Evolutionary conservation across 1,140 invertebrate genomes (phyloP).

Genomic region (Drosophila arawakana): DNA sequence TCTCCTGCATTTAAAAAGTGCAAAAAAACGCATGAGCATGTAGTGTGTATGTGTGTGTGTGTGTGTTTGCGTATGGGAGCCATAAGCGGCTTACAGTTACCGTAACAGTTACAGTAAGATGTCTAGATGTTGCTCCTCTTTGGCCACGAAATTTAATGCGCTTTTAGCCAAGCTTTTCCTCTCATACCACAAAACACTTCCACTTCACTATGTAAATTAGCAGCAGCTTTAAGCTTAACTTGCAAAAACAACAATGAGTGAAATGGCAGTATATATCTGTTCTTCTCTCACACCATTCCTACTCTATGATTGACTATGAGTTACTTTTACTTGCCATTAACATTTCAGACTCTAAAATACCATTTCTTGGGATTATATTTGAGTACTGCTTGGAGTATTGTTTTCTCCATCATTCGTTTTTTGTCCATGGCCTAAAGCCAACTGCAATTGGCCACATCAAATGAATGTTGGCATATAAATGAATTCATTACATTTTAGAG

Average conservation of each 20-base stretch:
- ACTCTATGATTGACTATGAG: slow-evolving; percentile 12
- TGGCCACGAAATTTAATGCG: neutral
- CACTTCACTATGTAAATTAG: slow-evolving; percentile 64
- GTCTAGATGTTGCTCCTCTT: neutral
- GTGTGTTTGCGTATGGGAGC: slow-evolving; percentile 12
- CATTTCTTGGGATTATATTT: slow-evolving; percentile 36
- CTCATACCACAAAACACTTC: neutral
- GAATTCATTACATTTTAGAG: slow-evolving; percentile 68
- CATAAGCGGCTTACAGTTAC: slow-evolving; percentile 33
- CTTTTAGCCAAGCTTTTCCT: slow-evolving; percentile 6
- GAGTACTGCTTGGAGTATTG: neutral
- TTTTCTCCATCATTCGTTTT: neutral
- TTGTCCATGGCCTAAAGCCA: slow-evolving; percentile 18
- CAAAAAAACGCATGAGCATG: slow-evolving; percentile 15
- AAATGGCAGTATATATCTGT: neutral
- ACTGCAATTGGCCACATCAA: slow-evolving; percentile 34
- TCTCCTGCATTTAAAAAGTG: slow-evolving; percentile 28
- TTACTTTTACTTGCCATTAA: slow-evolving; percentile 12
- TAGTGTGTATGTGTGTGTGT: too few species aligned
- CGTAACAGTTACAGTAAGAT: slow-evolving; percentile 9
- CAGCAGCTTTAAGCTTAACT: slow-evolving; percentile 46
- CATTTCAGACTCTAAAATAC: slow-evolving; percentile 1
- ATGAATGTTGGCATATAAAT: slow-evolving; percentile 74
- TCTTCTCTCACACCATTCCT: neutral
- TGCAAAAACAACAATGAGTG: slow-evolving; percentile 7